phyloP scores from a whole-genome alignment of 1,140 invertebrate genomes.

The Sycobia sp. region DNA sequence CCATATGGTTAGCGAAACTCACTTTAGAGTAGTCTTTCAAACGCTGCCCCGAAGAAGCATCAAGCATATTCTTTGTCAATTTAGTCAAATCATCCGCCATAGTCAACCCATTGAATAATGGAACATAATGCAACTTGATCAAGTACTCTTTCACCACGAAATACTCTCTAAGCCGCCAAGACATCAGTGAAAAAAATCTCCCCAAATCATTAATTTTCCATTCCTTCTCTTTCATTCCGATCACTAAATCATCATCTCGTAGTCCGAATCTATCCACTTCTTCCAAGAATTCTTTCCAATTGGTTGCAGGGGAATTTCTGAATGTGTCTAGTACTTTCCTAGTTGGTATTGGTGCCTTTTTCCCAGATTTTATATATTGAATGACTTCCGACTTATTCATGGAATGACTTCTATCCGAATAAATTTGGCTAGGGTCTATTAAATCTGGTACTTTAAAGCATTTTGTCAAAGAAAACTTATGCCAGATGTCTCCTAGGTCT shows the following conservation, averaged over 20 bases:
- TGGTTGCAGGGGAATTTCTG: not conserved
- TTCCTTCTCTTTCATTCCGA: not conserved
- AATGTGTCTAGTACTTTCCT: not conserved
- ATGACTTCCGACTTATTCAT: not conserved
- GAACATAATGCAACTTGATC: constrained; percentile 1
- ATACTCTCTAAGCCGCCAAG: not conserved
- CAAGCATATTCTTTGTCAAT: not conserved
- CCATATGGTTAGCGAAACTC: not conserved
- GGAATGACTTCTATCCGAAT: constrained; percentile 4
- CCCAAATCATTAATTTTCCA: not conserved
- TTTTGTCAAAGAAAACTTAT: not conserved
- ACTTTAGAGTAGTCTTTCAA: not conserved
- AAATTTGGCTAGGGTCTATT: constrained; percentile 5
- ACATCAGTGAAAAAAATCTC: constrained; percentile 1
- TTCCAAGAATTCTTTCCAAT: not conserved
- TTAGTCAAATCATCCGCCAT: constrained; percentile 6
- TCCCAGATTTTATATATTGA: not conserved
- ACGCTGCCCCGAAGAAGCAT: not conserved
- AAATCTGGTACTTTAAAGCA: constrained; percentile 10
- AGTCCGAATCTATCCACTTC: not conserved
- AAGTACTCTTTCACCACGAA: constrained; percentile 10
- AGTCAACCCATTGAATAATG: constrained; percentile 1
- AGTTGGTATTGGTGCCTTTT: not conserved
- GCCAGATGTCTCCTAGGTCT: not conserved
- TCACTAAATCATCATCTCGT: not conserved